These are phyloP conservation scores for Lordiphosa andalusiaca DNA, from an alignment of 2,888 invertebrate species.

Conservation along the genomic window DNA sequence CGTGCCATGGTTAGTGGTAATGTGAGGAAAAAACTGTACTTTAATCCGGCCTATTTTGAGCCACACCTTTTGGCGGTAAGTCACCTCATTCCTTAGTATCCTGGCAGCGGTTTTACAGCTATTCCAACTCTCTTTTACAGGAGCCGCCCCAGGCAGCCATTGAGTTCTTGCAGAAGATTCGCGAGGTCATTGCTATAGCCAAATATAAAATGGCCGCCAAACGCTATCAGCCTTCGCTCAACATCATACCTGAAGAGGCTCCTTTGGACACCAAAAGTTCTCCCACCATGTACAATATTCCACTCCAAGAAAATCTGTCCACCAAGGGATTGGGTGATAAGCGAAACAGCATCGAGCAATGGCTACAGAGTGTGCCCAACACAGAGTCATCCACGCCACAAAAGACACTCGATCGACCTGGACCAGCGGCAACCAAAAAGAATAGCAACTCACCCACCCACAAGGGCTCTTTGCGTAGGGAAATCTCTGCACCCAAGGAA, in stretches of 20 bases:
- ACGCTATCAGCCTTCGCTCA: constrained; percentile 88
- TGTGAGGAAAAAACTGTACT: constrained; percentile 89
- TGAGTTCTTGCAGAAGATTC: constrained; percentile 92
- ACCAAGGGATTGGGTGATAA: constrained; percentile 84
- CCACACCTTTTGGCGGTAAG: constrained; percentile 90
- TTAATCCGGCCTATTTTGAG: constrained; percentile 95
- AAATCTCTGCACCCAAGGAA: constrained; percentile 74
- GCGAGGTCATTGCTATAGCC: constrained; percentile 94
- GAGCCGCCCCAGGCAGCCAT: constrained; percentile 94
- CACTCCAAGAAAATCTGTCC: constrained; percentile 80
- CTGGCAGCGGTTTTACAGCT: too few species aligned
- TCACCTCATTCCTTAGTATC: constrained; percentile 9
- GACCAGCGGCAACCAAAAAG: constrained; percentile 29
- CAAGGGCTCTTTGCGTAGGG: constrained; percentile 51
- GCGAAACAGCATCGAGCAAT: constrained; percentile 87
- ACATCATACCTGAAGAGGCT: constrained; percentile 90
- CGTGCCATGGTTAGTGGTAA: constrained; percentile 85
- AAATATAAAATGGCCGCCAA: constrained; percentile 93
- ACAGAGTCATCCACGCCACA: constrained; percentile 51
- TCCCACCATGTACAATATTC: constrained; percentile 81
- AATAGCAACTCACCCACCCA: constrained; percentile 30
- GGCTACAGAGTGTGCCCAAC: constrained; percentile 87
- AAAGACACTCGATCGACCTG: constrained; percentile 13
- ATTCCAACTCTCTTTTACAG: constrained; percentile 78
- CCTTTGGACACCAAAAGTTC: constrained; percentile 62